These are phyloP conservation scores for Tenebrio molitor DNA, from an alignment of 1,140 invertebrate species.

Conservation along the genomic window DNA sequence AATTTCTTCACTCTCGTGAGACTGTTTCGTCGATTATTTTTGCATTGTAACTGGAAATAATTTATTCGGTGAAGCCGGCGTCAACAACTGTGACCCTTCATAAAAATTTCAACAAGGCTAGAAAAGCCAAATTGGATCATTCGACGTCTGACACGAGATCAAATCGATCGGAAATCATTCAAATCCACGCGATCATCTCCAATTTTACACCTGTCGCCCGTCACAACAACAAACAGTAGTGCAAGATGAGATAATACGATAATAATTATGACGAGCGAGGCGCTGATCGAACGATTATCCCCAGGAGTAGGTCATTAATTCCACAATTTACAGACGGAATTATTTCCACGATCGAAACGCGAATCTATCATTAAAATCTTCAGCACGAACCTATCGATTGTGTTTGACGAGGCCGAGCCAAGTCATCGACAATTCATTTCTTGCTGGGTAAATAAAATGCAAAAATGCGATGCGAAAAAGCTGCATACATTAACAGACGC, in stretches of 20 bases:
- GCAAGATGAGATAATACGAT: constrained; percentile 32
- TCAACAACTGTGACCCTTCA: neutral
- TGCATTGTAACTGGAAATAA: constrained; percentile 35
- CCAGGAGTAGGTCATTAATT: neutral
- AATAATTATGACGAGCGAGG: constrained; percentile 29
- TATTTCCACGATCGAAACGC: constrained; percentile 13
- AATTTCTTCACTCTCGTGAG: neutral
- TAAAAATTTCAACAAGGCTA: constrained; percentile 5
- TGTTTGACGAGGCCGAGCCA: no score
- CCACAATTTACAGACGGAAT: neutral
- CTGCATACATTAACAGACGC: neutral
- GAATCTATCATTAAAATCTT: constrained; percentile 25
- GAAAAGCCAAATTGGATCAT: constrained; percentile 30
- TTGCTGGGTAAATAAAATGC: no score
- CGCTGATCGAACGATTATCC: constrained; percentile 8
- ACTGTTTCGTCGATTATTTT: constrained; percentile 1
- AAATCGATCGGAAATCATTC: neutral
- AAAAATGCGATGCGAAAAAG: neutral
- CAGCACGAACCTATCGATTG: no score
- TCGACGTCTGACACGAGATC: neutral
- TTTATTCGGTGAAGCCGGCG: constrained; percentile 5
- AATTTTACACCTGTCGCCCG: constrained; percentile 20
- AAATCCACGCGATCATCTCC: neutral
- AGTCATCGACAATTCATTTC: no score
- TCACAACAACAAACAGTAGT: constrained; percentile 33